These are phyloP conservation scores for Streblospio benedicti DNA, from an alignment of 1,140 invertebrate genomes.

Conservation along the genomic window DNA sequence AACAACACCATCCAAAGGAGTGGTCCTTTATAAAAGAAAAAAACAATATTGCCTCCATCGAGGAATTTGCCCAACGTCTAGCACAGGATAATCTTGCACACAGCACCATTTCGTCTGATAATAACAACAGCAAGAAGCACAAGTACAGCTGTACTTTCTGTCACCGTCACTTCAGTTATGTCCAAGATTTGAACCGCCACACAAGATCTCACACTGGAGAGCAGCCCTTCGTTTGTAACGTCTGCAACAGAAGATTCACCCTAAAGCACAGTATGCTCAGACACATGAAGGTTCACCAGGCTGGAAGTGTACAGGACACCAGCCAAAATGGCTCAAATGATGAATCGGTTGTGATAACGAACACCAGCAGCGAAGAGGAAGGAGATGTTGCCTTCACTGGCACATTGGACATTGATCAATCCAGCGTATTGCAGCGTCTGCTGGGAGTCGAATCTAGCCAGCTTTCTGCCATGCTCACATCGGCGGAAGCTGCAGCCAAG, in stretches of 20 bases:
- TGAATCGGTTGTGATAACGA: background rate
- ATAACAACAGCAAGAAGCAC: no score
- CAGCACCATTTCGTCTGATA: no score
- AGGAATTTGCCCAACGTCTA: no score
- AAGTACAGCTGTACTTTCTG: constrained; percentile 88
- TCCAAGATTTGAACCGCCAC: constrained; percentile 81
- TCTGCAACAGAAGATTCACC: constrained; percentile 70
- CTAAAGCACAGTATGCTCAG: constrained; percentile 88
- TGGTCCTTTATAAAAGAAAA: no score
- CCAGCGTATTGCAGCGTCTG: constrained; percentile 77
- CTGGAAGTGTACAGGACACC: background rate
- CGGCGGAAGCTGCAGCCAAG: constrained; percentile 71
- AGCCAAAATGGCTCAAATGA: background rate
- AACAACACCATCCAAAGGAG: no score
- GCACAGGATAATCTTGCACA: no score
- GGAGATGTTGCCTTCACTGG: constrained; percentile 18
- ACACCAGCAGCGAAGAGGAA: background rate
- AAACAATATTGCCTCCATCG: no score
- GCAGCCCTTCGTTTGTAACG: constrained; percentile 40
- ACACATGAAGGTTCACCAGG: constrained; percentile 71
- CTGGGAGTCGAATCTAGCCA: constrained; percentile 75
- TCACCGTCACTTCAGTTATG: constrained; percentile 83
- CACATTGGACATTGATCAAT: no score
- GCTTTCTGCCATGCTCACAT: constrained; percentile 73
- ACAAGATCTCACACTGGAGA: constrained; percentile 58